Evolutionary conservation across 2,797 vertebrate species (phyloP).

Genomic region (Valencia hispanica): DNA sequence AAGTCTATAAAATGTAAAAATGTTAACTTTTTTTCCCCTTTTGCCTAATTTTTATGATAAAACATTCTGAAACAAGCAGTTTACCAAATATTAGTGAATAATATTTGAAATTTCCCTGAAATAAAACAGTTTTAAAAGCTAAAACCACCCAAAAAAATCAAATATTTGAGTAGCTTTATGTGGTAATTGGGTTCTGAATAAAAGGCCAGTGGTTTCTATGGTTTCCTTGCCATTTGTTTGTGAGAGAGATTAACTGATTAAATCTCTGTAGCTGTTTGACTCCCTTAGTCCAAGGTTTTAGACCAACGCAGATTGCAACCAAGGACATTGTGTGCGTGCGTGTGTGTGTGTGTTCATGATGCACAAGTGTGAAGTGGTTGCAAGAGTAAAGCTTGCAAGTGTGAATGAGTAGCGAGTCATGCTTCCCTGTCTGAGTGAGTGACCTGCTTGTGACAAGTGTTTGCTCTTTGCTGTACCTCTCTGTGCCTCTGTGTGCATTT

Average conservation of each 20-base stretch:
- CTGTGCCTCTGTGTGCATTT: constrained; percentile 13
- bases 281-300: constrained; percentile 24
- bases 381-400: constrained; percentile 44
- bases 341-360: constrained; percentile 14
- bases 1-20: neutral
- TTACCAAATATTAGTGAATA: neutral
- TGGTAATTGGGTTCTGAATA: constrained; percentile 10
- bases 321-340: constrained; percentile 12
- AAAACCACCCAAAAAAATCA: neutral
- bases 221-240: constrained; percentile 17
- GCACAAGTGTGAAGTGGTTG: constrained; percentile 55
- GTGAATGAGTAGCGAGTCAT: constrained; percentile 48
- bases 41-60: neutral
- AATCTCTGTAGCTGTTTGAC: constrained; percentile 14
- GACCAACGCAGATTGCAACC: constrained; percentile 14
- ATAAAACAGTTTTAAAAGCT: neutral
- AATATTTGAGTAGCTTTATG: constrained; percentile 4
- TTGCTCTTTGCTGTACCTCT: constrained; percentile 28
- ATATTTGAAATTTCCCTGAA: neutral
- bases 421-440: constrained; percentile 35
- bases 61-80: neutral
- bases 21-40: neutral
- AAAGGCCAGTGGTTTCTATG: neutral
- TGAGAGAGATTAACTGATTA: constrained; percentile 17
- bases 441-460: constrained; percentile 44